These are phyloP conservation scores for Poeciliopsis turneri DNA, from an alignment of 2,797 vertebrate genomes.

Conservation along the genomic window DNA sequence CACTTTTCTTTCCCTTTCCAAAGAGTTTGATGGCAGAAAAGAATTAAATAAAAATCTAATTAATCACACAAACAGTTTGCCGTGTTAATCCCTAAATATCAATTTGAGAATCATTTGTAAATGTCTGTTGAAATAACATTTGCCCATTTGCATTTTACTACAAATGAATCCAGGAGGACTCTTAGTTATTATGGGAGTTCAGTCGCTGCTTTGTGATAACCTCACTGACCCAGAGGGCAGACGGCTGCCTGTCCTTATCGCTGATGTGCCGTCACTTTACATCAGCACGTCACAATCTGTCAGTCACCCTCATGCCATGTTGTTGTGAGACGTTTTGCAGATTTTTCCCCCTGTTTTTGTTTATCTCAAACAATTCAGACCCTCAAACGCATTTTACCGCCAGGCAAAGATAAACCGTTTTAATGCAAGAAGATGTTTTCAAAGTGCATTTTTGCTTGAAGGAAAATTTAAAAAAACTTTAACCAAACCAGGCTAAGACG, in stretches of 20 bases:
- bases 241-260: constrained; percentile 42
- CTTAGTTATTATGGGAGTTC: not conserved
- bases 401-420: not conserved
- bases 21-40: constrained; percentile 1
- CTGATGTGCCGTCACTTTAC: constrained; percentile 52
- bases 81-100: not conserved
- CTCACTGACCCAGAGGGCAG: constrained; percentile 29
- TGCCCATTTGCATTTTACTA: not conserved
- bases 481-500: not conserved
- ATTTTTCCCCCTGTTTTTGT: not conserved
- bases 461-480: not conserved
- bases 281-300: constrained; percentile 52
- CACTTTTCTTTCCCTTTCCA: not conserved
- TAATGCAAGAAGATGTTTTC: not conserved
- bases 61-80: not conserved
- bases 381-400: not conserved
- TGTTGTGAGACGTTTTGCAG: constrained; percentile 3
- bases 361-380: not conserved
- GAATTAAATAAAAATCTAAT: not conserved
- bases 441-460: not conserved
- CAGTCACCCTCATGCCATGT: constrained; percentile 45
- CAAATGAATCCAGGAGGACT: not conserved
- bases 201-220: constrained; percentile 20
- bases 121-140: constrained; percentile 1
- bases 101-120: not conserved